phyloP scores from a whole-genome alignment of 1,140 invertebrate species.

The Nasonia longicornis region DNA sequence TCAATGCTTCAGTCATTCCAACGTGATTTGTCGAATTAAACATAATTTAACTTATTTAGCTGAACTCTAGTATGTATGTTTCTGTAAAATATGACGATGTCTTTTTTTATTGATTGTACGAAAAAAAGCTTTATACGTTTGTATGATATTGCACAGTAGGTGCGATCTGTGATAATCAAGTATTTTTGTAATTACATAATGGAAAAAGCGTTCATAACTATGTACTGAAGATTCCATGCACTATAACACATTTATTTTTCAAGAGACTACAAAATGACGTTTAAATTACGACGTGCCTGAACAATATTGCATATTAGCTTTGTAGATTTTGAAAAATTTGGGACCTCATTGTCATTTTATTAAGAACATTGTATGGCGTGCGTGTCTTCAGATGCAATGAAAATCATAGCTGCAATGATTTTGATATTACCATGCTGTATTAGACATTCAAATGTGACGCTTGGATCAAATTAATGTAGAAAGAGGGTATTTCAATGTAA shows the following conservation, averaged over 20 bases:
- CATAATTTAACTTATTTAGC: neutral
- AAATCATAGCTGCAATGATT: neutral
- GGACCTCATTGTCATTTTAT: neutral
- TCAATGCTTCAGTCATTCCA: neutral
- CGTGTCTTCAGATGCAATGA: neutral
- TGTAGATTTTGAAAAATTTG: neutral
- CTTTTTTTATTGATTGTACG: neutral
- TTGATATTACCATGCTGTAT: neutral
- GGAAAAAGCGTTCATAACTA: neutral
- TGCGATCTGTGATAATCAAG: slow-evolving; percentile 31
- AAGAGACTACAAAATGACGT: neutral
- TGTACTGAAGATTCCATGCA: neutral
- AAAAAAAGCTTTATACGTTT: neutral
- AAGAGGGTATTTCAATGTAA: neutral
- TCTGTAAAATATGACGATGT: neutral
- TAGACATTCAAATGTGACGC: neutral
- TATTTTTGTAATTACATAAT: slow-evolving; percentile 33
- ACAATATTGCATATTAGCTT: no score
- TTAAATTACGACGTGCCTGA: neutral
- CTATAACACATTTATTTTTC: neutral
- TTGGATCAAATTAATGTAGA: neutral
- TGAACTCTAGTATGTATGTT: neutral
- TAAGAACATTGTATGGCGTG: neutral
- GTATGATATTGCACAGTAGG: slow-evolving; percentile 20
- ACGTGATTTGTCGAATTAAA: neutral